Evolutionary conservation across 2,888 invertebrate genomes (phyloP), one percentile per base, ranked within the genome.

Genomic region (Dexiosoma caninum): DNA sequence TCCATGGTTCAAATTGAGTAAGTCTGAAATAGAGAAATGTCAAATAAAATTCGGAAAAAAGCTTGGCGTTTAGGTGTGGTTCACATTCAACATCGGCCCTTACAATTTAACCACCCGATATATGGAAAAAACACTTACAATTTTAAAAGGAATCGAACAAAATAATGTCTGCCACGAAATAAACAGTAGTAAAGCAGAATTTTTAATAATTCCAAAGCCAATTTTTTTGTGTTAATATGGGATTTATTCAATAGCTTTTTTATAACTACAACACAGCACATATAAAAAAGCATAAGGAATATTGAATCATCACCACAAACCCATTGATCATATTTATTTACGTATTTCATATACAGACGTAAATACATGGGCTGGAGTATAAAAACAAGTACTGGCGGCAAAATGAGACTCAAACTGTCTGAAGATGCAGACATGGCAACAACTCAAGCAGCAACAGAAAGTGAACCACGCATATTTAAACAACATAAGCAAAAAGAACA

Each of bases 291-390:
- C 32, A 74, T 10, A 19, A 16, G 12, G 30, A 0, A 35, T 57
- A 64, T 70, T 77, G 62, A 77, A 70, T 64, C 77, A 70, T 77
- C 70, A 64, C 10, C 70, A 64, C 10, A 46, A 77, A 60, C 49
- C 60, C 42, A 19, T 62, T 77, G 69, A 77, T 70, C 19, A 77
- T n/a, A 21, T 32, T 42, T 66, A n/a, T 21, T 59, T 14, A 21
- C 14, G 19, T 37, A 49, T 35, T 9, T 16, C 23, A 1, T 30
- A n/a, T 0, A 51, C n/a, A 53, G 14, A 67, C 14, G 42, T 3
- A 6, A 4, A 5, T 6, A 6, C 6, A 27, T 27, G 27, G 27
- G 27, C 23, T 66, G 27, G 7, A 40, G 37, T 27, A 40, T 37
- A 32, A 44, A 35, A 21, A 42, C 44, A 44, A 62, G 69, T 70